These are phyloP conservation scores for Dasyprocta punctata DNA, from an alignment of 2,113 vertebrate genomes.

Conservation along the genomic window DNA sequence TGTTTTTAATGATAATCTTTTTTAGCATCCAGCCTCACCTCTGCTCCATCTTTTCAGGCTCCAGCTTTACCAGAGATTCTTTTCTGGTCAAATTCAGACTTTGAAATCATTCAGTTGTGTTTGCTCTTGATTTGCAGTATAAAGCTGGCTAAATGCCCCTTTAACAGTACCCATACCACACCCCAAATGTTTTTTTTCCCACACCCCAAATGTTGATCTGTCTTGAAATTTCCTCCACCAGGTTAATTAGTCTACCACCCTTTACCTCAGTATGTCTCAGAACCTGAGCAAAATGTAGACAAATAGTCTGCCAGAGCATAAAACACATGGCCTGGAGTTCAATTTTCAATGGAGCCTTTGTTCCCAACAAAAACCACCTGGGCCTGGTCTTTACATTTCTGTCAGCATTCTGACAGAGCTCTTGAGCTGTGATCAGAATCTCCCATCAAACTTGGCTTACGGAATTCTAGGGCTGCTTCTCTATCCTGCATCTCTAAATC, in stretches of 20 bases:
- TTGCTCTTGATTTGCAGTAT: background rate
- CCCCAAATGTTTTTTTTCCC: background rate
- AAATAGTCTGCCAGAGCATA: background rate
- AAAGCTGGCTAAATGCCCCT: background rate
- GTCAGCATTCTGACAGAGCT: background rate
- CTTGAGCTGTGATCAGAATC: background rate
- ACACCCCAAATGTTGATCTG: background rate
- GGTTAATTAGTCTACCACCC: background rate
- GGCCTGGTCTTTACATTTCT: background rate
- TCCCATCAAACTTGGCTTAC: background rate
- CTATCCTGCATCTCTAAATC: too few relatives aligned
- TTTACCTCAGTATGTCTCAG: background rate
- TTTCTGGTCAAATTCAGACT: background rate
- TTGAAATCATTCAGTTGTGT: background rate
- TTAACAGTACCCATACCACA: background rate
- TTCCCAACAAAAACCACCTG: background rate
- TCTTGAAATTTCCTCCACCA: background rate
- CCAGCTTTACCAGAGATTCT: background rate
- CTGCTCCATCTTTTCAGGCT: background rate
- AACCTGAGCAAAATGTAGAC: background rate
- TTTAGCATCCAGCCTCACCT: background rate
- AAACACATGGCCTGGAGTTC: background rate
- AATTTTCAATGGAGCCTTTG: background rate
- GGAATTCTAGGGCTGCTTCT: background rate
- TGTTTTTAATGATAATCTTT: background rate